These are phyloP conservation scores for Catostomus latipinnis DNA, from an alignment of 2,797 vertebrate species.

Conservation along the genomic window DNA sequence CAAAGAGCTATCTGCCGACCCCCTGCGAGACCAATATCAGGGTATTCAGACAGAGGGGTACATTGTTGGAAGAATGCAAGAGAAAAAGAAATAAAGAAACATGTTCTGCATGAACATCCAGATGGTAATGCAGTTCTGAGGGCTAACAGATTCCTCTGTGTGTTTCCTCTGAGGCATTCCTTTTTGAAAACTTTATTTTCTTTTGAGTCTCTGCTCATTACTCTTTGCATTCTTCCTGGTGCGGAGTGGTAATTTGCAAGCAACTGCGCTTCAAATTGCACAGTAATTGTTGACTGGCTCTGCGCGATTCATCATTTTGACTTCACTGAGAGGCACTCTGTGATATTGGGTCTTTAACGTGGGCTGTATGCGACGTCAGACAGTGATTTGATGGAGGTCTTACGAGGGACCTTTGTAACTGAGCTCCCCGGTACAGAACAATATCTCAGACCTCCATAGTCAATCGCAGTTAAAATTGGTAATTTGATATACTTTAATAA, in stretches of 20 bases:
- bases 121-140: slow-evolving; percentile 29
- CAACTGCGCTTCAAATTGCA: slow-evolving; percentile 67
- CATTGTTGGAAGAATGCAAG: slow-evolving; percentile 9
- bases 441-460: neutral
- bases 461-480: slow-evolving; percentile 16
- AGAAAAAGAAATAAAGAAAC: neutral
- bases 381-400: slow-evolving; percentile 69
- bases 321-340: slow-evolving; percentile 63
- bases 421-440: neutral
- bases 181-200: slow-evolving; percentile 56
- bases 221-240: slow-evolving; percentile 61
- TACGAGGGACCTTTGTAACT: slow-evolving; percentile 29
- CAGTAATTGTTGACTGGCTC: slow-evolving; percentile 74
- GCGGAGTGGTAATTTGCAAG: slow-evolving; percentile 63
- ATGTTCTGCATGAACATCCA: slow-evolving; percentile 17
- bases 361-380: slow-evolving; percentile 67
- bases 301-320: slow-evolving; percentile 74
- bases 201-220: slow-evolving; percentile 62
- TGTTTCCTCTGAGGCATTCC: slow-evolving; percentile 43
- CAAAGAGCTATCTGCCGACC: slow-evolving; percentile 28
- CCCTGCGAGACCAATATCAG: slow-evolving; percentile 23
- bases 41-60: slow-evolving; percentile 26
- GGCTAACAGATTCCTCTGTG: slow-evolving; percentile 25
- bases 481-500: slow-evolving; percentile 18
- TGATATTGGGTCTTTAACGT: slow-evolving; percentile 64